Evolutionary conservation across 2,888 invertebrate species (phyloP).

Genomic region (Neuroscelio doddi): DNA sequence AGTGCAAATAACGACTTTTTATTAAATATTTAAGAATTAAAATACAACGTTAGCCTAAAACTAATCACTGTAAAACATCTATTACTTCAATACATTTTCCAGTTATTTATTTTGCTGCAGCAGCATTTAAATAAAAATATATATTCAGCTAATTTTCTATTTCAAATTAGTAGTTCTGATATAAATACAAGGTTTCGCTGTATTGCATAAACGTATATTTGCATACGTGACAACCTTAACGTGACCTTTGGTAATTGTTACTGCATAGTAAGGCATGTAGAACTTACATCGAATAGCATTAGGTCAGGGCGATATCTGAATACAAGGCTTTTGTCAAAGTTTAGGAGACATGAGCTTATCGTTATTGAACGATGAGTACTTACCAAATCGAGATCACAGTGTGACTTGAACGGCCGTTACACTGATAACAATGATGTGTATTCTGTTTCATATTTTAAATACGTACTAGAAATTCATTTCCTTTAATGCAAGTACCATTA

Average conservation of each 20-base stretch:
- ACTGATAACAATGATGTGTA: constrained; percentile 10
- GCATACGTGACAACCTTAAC: constrained; percentile 1
- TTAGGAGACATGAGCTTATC: constrained; percentile 12
- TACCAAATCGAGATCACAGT: constrained; percentile 11
- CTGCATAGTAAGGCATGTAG: constrained; percentile 11
- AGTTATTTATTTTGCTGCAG: too few relatives aligned
- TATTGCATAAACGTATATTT: neutral
- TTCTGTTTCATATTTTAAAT: neutral
- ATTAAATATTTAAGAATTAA: too few relatives aligned
- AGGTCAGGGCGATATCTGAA: too few relatives aligned
- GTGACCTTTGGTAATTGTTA: constrained; percentile 16
- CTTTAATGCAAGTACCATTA: neutral
- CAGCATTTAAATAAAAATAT: too few relatives aligned
- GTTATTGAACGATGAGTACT: constrained; percentile 14
- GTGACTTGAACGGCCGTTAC: constrained; percentile 1
- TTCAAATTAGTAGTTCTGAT: too few relatives aligned
- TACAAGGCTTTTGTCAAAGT: neutral
- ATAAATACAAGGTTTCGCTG: too few relatives aligned
- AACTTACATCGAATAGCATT: constrained; percentile 15
- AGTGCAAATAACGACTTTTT: too few relatives aligned
- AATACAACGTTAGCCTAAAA: too few relatives aligned
- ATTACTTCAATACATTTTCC: too few relatives aligned
- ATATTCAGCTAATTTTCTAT: too few relatives aligned
- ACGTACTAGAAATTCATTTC: neutral
- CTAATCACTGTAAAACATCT: too few relatives aligned